Percentiles rank a stretch among this genome's conserved stretches.
These are phyloP conservation scores for Columba guinea DNA, from an alignment of 2,797 vertebrate genomes.

Conservation along the genomic window DNA sequence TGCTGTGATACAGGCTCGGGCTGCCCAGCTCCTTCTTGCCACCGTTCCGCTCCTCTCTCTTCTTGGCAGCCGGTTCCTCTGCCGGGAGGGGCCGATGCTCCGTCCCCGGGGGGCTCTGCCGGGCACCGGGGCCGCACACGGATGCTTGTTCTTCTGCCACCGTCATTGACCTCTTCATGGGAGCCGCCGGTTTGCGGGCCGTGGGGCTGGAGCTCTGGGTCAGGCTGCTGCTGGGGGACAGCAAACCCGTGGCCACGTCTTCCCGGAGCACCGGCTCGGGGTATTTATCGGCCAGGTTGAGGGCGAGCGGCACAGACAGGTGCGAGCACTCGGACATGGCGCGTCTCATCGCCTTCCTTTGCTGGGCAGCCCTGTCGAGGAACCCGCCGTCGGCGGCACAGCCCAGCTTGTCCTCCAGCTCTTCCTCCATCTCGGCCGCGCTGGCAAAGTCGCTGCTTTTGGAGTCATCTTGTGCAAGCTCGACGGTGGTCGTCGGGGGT, in stretches of 20 bases:
- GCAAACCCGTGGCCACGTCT: conserved; percentile 61
- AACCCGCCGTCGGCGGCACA: not conserved
- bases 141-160: conserved; percentile 85
- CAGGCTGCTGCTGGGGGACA: conserved; percentile 69
- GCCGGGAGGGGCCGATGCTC: not conserved
- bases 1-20: conserved; percentile 56
- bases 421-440: conserved; percentile 35
- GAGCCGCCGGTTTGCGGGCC: conserved; percentile 44
- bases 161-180: conserved; percentile 87
- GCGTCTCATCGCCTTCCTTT: conserved; percentile 90
- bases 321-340: conserved; percentile 96
- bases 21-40: conserved; percentile 42
- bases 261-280: conserved; percentile 77
- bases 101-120: conserved; percentile 1
- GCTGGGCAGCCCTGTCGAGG: conserved; percentile 78
- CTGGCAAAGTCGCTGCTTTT: not conserved
- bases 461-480: conserved; percentile 76
- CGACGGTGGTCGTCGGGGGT: conserved; percentile 71
- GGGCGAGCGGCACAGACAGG: conserved; percentile 87
- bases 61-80: conserved; percentile 53
- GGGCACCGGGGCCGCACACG: not conserved
- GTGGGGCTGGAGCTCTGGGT: conserved; percentile 44
- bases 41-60: conserved; percentile 30
- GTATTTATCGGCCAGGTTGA: conserved; percentile 89
- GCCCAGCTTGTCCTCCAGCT: conserved; percentile 62